Evolutionary conservation across 2,797 vertebrate genomes (phyloP).

Genomic region (Cheirogaleus major): DNA sequence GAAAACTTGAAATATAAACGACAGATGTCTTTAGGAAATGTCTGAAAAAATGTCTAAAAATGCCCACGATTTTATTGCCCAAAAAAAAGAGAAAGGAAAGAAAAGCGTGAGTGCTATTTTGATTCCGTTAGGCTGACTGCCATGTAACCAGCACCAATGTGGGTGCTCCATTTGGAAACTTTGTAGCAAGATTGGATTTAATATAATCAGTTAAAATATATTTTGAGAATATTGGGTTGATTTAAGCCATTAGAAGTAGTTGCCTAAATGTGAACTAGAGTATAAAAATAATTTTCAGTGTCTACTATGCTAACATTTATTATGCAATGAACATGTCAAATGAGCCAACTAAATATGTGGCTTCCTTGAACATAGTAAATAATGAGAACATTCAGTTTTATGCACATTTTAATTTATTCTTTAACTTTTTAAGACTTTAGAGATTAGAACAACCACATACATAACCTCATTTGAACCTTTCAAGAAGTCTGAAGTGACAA

Average conservation of each 20-base stretch:
- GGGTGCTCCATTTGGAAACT: conserved; percentile 9
- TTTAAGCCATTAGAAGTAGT: conserved; percentile 49
- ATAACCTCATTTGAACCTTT: not conserved
- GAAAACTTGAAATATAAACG: conserved; percentile 60
- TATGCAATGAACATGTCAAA: not conserved
- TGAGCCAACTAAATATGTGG: not conserved
- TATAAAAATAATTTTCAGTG: conserved; percentile 49
- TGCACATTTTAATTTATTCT: conserved; percentile 31
- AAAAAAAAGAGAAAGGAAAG: not conserved
- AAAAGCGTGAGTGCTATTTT: conserved; percentile 39
- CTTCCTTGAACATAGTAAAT: conserved; percentile 25
- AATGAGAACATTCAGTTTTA: not conserved
- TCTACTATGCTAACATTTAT: not conserved
- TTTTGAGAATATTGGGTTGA: conserved; percentile 52
- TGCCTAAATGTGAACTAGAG: conserved; percentile 45
- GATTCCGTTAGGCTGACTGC: not conserved
- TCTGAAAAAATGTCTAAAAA: conserved; percentile 60
- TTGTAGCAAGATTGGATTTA: conserved; percentile 45
- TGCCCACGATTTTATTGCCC: conserved; percentile 5
- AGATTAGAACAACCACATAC: not conserved
- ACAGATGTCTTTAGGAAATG: conserved; percentile 62
- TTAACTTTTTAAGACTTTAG: not conserved
- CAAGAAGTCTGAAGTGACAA: conserved; percentile 2
- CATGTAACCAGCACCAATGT: not conserved
- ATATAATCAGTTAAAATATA: conserved; percentile 35